Percentiles rank a stretch among this genome's conserved stretches.
Conservation (phyloP, 2,797 vertebrate species). For the Sebastes alutus region DNA sequence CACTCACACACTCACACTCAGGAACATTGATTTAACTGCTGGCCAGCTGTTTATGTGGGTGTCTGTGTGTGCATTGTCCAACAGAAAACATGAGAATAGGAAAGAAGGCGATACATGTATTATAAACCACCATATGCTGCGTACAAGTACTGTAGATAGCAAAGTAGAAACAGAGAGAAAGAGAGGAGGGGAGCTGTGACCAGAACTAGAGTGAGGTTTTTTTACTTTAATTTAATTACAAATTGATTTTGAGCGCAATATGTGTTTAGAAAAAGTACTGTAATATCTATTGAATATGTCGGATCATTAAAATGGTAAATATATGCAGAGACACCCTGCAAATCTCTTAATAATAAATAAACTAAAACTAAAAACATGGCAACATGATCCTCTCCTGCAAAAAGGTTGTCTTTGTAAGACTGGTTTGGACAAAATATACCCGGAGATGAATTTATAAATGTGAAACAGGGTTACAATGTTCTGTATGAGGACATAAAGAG, state of each 20-base stretch:
- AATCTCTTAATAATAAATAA: not conserved
- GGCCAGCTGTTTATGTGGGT: conserved; percentile 8
- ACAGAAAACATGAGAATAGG: not conserved
- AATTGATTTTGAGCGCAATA: not conserved
- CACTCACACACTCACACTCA: conserved; percentile 30
- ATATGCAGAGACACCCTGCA: not conserved
- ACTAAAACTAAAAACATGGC: not conserved
- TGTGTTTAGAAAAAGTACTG: not conserved
- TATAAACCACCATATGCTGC: not conserved
- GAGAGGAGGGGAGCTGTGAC: conserved; percentile 11
- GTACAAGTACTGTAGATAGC: not conserved
- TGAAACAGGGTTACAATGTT: not conserved
- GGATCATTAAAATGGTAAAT: not conserved
- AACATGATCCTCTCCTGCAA: not conserved
- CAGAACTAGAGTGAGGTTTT: not conserved
- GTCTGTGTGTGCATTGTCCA: not conserved
- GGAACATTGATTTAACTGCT: conserved; percentile 29
- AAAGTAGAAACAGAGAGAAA: not conserved
- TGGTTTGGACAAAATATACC: not conserved
- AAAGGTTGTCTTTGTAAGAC: not conserved
- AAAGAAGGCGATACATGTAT: not conserved
- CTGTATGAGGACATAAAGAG: not conserved
- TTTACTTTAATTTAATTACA: not conserved
- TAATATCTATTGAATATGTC: not conserved
- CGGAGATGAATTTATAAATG: not conserved